Conservation (phyloP, 2,113 vertebrate genomes). For the Mandrillus leucophaeus region DNA sequence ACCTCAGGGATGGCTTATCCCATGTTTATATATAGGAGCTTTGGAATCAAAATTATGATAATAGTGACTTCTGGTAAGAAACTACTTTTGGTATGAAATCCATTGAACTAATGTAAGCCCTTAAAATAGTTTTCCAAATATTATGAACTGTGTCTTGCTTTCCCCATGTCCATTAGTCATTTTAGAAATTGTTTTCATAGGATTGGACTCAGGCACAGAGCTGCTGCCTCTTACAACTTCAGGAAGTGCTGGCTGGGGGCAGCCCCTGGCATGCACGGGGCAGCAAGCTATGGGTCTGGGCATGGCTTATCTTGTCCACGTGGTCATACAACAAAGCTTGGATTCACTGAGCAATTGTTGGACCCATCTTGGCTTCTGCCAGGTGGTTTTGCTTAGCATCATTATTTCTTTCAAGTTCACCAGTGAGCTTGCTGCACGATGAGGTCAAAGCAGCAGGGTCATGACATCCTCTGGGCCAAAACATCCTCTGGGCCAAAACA, state of each 20-base stretch:
- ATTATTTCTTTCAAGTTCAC: neutral
- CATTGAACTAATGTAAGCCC: neutral
- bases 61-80: neutral
- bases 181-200: neutral
- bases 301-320: neutral
- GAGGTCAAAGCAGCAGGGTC: neutral
- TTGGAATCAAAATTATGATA: neutral
- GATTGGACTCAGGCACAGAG: neutral
- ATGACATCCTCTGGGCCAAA: neutral
- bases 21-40: neutral
- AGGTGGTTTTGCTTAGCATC: neutral
- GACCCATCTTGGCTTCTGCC: neutral
- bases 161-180: neutral
- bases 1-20: neutral
- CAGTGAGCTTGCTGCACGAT: rapidly evolving
- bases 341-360: neutral
- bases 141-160: neutral
- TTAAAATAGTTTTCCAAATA: neutral
- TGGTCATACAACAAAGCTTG: too few species aligned
- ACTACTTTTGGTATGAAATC: neutral
- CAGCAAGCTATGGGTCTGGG: neutral
- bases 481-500: neutral
- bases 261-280: rapidly evolving
- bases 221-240: rapidly evolving
- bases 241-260: rapidly evolving